These are phyloP conservation scores for Oligia latruncula DNA, from an alignment of 2,888 invertebrate species.

Conservation along the genomic window DNA sequence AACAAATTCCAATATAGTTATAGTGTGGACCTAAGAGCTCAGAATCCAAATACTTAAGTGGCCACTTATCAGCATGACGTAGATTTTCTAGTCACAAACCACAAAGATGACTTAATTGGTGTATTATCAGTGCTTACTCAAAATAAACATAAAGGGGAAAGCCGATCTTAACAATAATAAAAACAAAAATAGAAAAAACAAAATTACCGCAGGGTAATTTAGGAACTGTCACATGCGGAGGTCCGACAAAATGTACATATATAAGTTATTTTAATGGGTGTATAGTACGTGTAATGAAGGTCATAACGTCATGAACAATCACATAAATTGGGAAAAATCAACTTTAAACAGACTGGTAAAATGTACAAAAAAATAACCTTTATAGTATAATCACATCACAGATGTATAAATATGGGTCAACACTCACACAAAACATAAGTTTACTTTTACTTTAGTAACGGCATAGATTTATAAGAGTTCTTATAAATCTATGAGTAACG, in stretches of 20 bases:
- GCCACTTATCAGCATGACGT: slow-evolving; percentile 29
- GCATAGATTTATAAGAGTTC: too few species aligned
- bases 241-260: background rate
- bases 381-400: too few species aligned
- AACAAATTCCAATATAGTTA: background rate
- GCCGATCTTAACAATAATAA: background rate
- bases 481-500: too few species aligned
- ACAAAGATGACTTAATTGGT: slow-evolving; percentile 31
- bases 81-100: slow-evolving; percentile 11
- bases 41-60: slow-evolving; percentile 4
- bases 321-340: background rate
- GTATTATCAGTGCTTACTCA: slow-evolving; percentile 14
- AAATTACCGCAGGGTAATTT: background rate
- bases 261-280: background rate
- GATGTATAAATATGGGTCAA: too few species aligned
- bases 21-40: background rate
- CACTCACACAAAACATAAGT: background rate
- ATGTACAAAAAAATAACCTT: background rate
- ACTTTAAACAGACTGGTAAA: background rate
- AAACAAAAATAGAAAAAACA: background rate
- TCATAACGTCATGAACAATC: background rate
- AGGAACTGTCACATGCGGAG: background rate
- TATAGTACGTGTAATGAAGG: background rate
- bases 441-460: too few species aligned
- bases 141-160: slow-evolving; percentile 13